Conservation (phyloP, 2,113 vertebrate genomes). For the Gallinago paraguaiae region DNA sequence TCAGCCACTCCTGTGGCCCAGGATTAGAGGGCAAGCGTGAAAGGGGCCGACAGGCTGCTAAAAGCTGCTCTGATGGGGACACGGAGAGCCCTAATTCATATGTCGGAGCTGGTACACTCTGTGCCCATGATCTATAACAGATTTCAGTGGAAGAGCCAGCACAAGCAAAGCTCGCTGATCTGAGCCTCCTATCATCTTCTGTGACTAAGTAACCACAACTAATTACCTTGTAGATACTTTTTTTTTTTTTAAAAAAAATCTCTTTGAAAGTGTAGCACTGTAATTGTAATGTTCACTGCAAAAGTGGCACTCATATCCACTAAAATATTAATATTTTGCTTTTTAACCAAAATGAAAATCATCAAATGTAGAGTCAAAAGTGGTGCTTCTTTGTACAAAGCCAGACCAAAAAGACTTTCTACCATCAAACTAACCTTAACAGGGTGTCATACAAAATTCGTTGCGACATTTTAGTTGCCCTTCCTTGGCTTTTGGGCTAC, state of each 20-base stretch:
- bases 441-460: not conserved
- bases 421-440: not conserved
- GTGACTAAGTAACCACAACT: not conserved
- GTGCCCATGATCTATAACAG: not conserved
- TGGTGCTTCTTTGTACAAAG: not conserved
- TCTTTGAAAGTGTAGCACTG: not conserved
- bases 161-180: not conserved
- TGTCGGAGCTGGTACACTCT: not conserved
- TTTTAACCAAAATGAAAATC: not conserved
- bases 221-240: not conserved
- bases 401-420: not conserved
- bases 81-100: not conserved
- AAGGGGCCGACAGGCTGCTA: not conserved
- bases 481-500: not conserved
- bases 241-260: not conserved
- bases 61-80: not conserved
- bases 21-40: not conserved
- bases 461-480: not conserved
- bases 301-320: not conserved
- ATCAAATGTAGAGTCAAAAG: not conserved
- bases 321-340: not conserved
- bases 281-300: not conserved
- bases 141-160: not conserved
- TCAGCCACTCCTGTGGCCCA: not conserved
- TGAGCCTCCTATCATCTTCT: not conserved